These are phyloP conservation scores for Dryobates pubescens DNA, from an alignment of 2,797 vertebrate genomes.

Conservation along the genomic window DNA sequence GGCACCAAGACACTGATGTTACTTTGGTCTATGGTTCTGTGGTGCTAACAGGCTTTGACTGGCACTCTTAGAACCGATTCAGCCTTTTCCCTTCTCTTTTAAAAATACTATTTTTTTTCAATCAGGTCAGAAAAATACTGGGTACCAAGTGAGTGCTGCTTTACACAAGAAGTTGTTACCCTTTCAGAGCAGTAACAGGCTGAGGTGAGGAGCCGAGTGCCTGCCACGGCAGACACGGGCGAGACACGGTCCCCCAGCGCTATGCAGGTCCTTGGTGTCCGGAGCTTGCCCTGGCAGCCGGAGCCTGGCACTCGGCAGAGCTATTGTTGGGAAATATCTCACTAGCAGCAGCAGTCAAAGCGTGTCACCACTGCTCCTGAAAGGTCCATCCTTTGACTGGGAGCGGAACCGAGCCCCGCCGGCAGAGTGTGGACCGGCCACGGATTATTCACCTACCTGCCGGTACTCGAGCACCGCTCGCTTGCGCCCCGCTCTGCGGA, in stretches of 20 bases:
- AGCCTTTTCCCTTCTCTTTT: neutral
- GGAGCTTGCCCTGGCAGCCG: neutral
- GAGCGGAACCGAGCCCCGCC: neutral
- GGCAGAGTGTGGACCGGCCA: neutral
- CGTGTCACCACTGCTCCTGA: too few relatives aligned
- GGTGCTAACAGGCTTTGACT: neutral
- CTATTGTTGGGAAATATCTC: neutral
- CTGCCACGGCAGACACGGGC: accelerated
- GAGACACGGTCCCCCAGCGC: neutral
- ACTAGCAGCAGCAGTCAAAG: neutral
- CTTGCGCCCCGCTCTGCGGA: neutral
- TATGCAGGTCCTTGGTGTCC: accelerated
- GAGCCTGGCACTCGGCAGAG: accelerated
- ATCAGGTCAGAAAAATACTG: neutral
- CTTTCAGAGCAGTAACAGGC: neutral
- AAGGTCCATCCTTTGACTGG: too few relatives aligned
- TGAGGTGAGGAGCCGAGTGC: neutral
- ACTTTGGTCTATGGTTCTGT: neutral
- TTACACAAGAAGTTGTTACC: neutral
- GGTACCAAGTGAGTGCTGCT: neutral
- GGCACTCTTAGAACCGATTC: neutral
- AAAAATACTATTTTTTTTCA: neutral
- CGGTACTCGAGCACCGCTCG: neutral
- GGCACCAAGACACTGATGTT: neutral
- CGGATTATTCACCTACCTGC: neutral